Conservation (phyloP, 2,888 invertebrate genomes). For the Ichneumoninae sp. region DNA sequence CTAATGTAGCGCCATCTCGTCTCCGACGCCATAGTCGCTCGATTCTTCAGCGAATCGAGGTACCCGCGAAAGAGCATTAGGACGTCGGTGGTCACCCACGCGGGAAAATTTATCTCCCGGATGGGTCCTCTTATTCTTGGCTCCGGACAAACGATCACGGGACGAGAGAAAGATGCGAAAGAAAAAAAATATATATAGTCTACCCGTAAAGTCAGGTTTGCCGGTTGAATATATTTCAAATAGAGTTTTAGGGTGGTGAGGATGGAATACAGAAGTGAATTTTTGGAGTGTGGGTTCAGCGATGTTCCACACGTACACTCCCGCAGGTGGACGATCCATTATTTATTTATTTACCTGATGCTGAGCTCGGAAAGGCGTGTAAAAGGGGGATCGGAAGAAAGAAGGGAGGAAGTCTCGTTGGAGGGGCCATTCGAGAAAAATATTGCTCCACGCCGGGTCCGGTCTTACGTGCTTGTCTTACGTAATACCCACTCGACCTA, state of each 20-base stretch:
- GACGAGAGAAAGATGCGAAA: slow-evolving; percentile 15
- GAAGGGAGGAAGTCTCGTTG: slow-evolving; percentile 54
- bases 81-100: not conserved
- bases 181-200: slow-evolving; percentile 31
- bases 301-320: slow-evolving; percentile 51
- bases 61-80: slow-evolving; percentile 66
- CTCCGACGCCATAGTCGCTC: not conserved
- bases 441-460: slow-evolving; percentile 71
- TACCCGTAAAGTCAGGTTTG: slow-evolving; percentile 33
- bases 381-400: slow-evolving; percentile 46
- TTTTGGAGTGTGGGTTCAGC: slow-evolving; percentile 35
- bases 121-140: slow-evolving; percentile 33
- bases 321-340: slow-evolving; percentile 74
- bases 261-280: slow-evolving; percentile 54
- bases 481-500: slow-evolving; percentile 71
- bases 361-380: slow-evolving; percentile 54
- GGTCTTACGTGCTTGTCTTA: slow-evolving; percentile 78
- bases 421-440: slow-evolving; percentile 72
- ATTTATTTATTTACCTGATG: slow-evolving; percentile 78
- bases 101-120: slow-evolving; percentile 19
- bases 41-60: slow-evolving; percentile 35
- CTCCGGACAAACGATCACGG: slow-evolving; percentile 23
- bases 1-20: not conserved
- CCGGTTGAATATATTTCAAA: slow-evolving; percentile 53
- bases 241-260: slow-evolving; percentile 44